Base-by-base conservation (phyloP, 2,797 vertebrate genomes). In the Carcharodon carcharias region DNA sequence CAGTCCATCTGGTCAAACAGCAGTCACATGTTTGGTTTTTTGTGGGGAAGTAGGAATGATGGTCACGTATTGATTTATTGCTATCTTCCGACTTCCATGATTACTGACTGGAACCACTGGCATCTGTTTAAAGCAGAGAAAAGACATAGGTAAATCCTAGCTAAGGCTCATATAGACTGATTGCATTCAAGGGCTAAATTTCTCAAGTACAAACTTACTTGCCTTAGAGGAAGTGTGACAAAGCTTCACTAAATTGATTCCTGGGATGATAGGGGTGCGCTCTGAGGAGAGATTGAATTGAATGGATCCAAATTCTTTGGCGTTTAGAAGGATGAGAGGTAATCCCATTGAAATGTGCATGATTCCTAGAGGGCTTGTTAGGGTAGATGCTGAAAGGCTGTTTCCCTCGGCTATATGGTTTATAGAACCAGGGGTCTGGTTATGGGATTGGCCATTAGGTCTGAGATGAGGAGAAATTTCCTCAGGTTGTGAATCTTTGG, bases 1-100 rank as follows among this genome's bases (percentile, higher is more conserved):
- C 61, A 26, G 23, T 93, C 91, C n/a, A 35, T 61, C 56, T 61
- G 56, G 63, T 93, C 61, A 93, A 23, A 93, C 91, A 12, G 63
- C 61, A 11, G 91, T 93, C 61, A 93, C 61, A 18, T 93, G 91
- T 26, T 63, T 93, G 18, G 63, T 93, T 67, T 93, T 93, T 63
- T 21, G 91, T 67, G 91, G 91, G 61, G 45, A 45, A 11, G 0
- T 1, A 8, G 91, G 18, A 26, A 93, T 11, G 18, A 45, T 26
- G 16, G 9, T 21, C n/a, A 45, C 26, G n/a, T 63, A 40, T 93
- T 93, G 18, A 45, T 23, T 45, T 45, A 40, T 23, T 12, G 21
- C 40, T 67, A 0, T 2, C 61, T 67, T 9, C 63, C 45, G 61
- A 21, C n/a, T 40, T 93, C 4, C 91, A 45, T 0, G n/a, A 45